phyloP scores from a whole-genome alignment of 2,797 vertebrate species.

The Cynodonichthys magdalenae region DNA sequence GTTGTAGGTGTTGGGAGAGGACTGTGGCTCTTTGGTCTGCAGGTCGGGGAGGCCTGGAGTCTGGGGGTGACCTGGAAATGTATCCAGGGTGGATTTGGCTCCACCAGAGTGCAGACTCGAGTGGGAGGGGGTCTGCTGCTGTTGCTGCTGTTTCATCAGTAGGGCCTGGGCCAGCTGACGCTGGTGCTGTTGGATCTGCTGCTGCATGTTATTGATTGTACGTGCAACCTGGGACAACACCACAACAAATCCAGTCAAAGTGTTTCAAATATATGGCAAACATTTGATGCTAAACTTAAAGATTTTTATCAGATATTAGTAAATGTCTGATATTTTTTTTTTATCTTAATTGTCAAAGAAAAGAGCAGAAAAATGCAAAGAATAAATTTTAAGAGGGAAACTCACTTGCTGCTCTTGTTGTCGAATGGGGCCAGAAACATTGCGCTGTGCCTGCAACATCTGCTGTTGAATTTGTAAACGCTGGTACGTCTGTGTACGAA shows the following conservation, averaged over 20 bases:
- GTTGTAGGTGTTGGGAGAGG: conserved; percentile 91
- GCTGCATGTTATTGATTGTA: conserved; percentile 99
- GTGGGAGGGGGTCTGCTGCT: conserved; percentile 85
- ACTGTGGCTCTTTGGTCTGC: conserved; percentile 99
- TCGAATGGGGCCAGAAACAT: conserved; percentile 97
- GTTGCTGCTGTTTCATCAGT: conserved; percentile 96
- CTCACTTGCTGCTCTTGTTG: conserved; percentile 99
- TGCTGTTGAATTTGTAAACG: conserved; percentile 99
- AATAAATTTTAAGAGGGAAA: conserved; percentile 9
- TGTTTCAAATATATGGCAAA: background rate
- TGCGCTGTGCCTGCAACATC: conserved; percentile 99
- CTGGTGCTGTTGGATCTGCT: conserved; percentile 99
- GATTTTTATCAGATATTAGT: background rate
- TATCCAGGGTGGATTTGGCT: conserved; percentile 93
- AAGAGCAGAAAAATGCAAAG: background rate
- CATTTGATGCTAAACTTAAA: background rate
- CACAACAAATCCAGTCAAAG: background rate
- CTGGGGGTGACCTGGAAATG: conserved; percentile 91
- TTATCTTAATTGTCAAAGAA: background rate
- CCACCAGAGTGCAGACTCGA: conserved; percentile 88
- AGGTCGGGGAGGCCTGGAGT: conserved; percentile 92
- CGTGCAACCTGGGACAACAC: conserved; percentile 91
- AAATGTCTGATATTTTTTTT: background rate
- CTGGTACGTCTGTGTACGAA: conserved; percentile 90
- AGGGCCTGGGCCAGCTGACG: conserved; percentile 99